Conservation (phyloP, 1,140 invertebrate genomes). For the Octopus sinensis region DNA sequence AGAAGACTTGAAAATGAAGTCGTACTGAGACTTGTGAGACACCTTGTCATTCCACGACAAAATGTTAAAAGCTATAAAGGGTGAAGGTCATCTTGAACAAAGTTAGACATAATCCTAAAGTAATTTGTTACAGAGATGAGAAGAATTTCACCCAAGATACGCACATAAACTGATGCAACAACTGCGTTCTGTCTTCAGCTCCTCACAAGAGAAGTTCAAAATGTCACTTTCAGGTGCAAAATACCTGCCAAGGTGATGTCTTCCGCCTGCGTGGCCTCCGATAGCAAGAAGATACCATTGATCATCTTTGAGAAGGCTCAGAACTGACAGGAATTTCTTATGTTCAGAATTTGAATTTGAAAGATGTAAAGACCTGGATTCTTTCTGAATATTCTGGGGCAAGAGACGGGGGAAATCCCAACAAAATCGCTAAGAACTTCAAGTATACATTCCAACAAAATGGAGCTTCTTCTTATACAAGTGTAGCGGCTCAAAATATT, state of each 20-base stretch:
- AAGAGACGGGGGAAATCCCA: neutral
- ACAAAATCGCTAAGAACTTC: neutral
- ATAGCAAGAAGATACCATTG: neutral
- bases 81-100: neutral
- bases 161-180: neutral
- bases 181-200: neutral
- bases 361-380: neutral
- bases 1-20: conserved; percentile 1
- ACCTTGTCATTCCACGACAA: neutral
- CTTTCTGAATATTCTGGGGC: neutral
- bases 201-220: neutral
- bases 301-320: neutral
- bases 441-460: neutral
- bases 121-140: neutral
- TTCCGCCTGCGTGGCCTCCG: neutral
- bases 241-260: neutral
- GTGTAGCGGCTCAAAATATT: neutral
- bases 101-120: neutral
- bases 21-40: neutral
- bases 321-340: neutral
- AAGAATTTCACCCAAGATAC: neutral
- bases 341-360: neutral
- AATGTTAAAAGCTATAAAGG: neutral
- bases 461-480: neutral
- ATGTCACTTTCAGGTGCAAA: neutral